These are phyloP conservation scores for Myodes glareolus DNA, from an alignment of 2,113 vertebrate genomes.

Conservation along the genomic window DNA sequence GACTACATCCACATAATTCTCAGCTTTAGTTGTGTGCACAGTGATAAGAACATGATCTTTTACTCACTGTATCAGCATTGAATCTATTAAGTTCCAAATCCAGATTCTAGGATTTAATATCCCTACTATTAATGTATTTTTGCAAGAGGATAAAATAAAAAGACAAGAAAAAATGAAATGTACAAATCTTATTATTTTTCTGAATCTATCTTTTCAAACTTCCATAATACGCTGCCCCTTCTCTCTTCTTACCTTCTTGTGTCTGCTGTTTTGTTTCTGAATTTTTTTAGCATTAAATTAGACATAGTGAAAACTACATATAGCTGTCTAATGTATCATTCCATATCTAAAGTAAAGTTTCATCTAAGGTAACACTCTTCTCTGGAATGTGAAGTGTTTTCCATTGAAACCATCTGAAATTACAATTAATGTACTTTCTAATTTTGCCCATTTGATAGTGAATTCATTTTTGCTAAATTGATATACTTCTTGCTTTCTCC, in stretches of 20 bases:
- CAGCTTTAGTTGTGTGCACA: not conserved
- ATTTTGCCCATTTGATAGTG: conserved; percentile 41
- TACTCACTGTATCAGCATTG: not conserved
- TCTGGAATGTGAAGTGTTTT: not conserved
- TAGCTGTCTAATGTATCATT: not conserved
- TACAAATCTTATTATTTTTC: not conserved
- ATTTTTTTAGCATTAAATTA: not conserved
- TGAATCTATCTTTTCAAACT: not conserved
- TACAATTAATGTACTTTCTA: not conserved
- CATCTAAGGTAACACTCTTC: not conserved
- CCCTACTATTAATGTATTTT: not conserved
- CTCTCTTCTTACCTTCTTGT: not conserved
- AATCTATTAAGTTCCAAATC: not conserved
- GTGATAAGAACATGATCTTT: not conserved
- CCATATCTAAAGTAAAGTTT: not conserved
- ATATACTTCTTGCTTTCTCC: not conserved
- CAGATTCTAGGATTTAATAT: conserved; percentile 10
- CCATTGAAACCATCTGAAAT: not conserved
- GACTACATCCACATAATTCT: not conserved
- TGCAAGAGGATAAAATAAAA: not conserved
- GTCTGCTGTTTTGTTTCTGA: not conserved
- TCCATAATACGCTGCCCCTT: not conserved
- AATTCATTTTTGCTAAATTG: conserved; percentile 9
- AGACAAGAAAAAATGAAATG: not conserved
- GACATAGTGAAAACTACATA: not conserved